A percentile compares a stretch with the other conserved stretches of the same genome.
Evolutionary conservation across 2,113 vertebrate genomes (phyloP).

Genomic region (Nannobrachium achirus): DNA sequence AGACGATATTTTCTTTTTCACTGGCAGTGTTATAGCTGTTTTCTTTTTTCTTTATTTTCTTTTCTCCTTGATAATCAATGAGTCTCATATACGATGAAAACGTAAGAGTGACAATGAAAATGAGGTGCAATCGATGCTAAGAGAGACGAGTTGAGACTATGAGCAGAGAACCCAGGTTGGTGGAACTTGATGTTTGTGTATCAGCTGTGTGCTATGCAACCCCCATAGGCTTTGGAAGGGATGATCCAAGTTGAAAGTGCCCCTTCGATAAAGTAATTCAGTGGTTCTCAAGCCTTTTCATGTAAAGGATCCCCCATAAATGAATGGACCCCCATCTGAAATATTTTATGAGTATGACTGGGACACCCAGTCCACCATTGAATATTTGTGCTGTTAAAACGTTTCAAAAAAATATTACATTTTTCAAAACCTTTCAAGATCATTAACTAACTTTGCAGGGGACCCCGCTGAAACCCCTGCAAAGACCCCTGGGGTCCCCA

Average conservation of each 20-base stretch:
- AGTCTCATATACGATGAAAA: slow-evolving; percentile 24
- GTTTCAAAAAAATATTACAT: too few relatives aligned
- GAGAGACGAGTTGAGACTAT: slow-evolving; percentile 15
- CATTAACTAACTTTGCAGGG: too few relatives aligned
- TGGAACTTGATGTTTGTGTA: slow-evolving; percentile 18
- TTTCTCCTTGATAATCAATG: neutral
- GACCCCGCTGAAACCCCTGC: too few relatives aligned
- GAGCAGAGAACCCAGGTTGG: neutral
- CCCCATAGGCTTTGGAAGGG: slow-evolving; percentile 35
- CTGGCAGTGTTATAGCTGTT: too few relatives aligned
- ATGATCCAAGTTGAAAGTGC: slow-evolving; percentile 25
- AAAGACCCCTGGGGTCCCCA: too few relatives aligned
- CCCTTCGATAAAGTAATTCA: slow-evolving; percentile 20
- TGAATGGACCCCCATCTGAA: neutral
- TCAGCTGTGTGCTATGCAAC: slow-evolving; percentile 1
- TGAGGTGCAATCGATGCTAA: neutral
- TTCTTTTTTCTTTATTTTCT: too few relatives aligned
- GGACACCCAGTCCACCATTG: too few relatives aligned
- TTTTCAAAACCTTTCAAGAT: too few relatives aligned
- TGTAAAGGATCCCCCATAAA: slow-evolving; percentile 11
- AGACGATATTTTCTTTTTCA: too few relatives aligned
- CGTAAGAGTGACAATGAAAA: slow-evolving; percentile 3
- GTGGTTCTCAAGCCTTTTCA: too few relatives aligned
- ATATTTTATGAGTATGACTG: too few relatives aligned
- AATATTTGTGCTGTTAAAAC: too few relatives aligned